Evolutionary conservation across 2,113 vertebrate genomes (phyloP), one percentile per base, ranked within the genome.

Genomic region (Pachypanchax playfairii): DNA sequence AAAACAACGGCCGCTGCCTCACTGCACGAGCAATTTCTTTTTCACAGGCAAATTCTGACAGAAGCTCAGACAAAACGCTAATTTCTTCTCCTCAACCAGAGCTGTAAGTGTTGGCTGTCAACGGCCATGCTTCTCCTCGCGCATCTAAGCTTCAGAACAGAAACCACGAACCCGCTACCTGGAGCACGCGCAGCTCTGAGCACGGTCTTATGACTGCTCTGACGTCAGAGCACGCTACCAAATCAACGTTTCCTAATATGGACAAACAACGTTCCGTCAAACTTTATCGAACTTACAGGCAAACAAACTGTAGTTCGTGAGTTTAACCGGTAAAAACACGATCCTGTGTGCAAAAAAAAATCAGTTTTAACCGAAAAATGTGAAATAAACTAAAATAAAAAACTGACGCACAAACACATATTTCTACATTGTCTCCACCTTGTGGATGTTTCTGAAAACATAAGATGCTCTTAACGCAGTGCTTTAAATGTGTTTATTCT

Each of bases 191-290:
- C 33, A 39, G 62, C 69, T 46, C 69, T 14, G 12, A 25, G 43
- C 33, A 1, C 14, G 56, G 87, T 92, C 91, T 89, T 85, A 83
- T 92, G 91, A 91, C 91, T 78, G 46, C 47, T 62, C 36, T 89
- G 91, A 92, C 91, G 91, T 91, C 89, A 92, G 3, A n/a, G n/a
- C n/a, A 41, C 36, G 2, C 89, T 90, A 90, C 86, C 85, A 83
- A 90, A 90, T 35, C 9, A 0, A 1, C 47, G 47, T 58, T 54
- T 77, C 85, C 80, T 77, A 73, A 87, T 83, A 90, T 78, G 86
- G 80, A 42, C 46, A 58, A 46, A 1, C 9, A 28, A 14, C 28
- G n/a, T 52, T 20, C 21, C 14, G 24, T 10, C 26, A 17, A 11
- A 17, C 5, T 21, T 6, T 20, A 20, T 15, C 26, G 6, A 22